A percentile compares a stretch with the other conserved stretches of the same genome.
Evolutionary conservation across 2,888 invertebrate species (phyloP).

Genomic region (Rotaria sp.): DNA sequence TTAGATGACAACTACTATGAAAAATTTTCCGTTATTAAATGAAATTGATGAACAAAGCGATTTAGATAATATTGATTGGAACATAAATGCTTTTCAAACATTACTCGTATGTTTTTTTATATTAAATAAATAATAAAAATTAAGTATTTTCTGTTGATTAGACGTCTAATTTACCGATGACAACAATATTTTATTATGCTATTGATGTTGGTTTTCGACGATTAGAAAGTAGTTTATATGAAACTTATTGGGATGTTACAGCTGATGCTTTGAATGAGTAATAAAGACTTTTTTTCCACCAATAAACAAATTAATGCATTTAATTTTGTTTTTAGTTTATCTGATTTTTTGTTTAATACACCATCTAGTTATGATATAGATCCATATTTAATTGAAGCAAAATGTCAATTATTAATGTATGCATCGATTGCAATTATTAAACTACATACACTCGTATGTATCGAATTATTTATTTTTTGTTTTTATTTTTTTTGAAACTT

Average conservation of each 20-base stretch:
- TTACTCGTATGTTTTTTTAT: background rate
- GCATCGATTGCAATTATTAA: background rate
- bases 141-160: background rate
- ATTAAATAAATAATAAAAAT: background rate
- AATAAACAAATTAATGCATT: background rate
- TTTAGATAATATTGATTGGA: conserved; percentile 3
- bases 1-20: background rate
- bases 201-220: conserved; percentile 11
- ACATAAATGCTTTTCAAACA: conserved; percentile 3
- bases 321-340: background rate
- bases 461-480: background rate
- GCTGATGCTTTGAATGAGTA: conserved; percentile 6
- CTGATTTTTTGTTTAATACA: background rate
- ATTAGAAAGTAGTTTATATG: conserved; percentile 6
- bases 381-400: background rate
- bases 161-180: background rate
- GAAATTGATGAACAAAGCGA: background rate
- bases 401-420: conserved; percentile 26
- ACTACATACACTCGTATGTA: background rate
- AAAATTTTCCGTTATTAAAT: background rate
- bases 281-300: background rate
- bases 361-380: background rate
- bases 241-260: conserved; percentile 21
- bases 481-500: background rate
- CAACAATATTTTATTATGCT: background rate